A percentile compares a stretch with the other conserved stretches of the same genome.
Conservation (phyloP, 2,797 vertebrate species). For the Eurystomus glaucurus region DNA sequence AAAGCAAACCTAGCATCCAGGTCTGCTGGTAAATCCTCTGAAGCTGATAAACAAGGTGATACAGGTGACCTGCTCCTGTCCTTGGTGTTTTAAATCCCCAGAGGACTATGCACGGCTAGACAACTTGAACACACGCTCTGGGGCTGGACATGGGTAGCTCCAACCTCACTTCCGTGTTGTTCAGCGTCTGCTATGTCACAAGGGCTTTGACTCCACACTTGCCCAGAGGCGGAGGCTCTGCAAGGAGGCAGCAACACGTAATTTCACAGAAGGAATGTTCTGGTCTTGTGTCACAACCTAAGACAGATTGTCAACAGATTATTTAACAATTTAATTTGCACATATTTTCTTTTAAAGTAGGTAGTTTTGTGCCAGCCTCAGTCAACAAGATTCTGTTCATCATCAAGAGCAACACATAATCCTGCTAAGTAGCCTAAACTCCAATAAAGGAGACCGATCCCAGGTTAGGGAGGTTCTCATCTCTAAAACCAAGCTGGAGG, state of each 20-base stretch:
- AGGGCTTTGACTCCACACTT: neutral
- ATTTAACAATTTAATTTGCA: neutral
- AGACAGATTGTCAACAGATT: neutral
- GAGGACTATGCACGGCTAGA: neutral
- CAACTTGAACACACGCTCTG: rapidly evolving
- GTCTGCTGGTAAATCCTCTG: neutral
- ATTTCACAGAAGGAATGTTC: neutral
- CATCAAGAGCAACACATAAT: neutral
- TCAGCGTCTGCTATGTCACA: neutral
- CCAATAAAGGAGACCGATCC: neutral
- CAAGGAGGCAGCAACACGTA: neutral
- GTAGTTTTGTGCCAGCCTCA: neutral
- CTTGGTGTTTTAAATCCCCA: neutral
- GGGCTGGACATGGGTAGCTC: neutral
- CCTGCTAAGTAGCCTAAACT: neutral
- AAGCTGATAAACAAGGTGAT: neutral
- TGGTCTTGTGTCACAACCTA: neutral
- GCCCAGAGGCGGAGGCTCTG: neutral
- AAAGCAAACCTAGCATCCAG: neutral
- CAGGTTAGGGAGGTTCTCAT: neutral
- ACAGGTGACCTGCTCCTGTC: neutral
- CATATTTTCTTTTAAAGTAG: neutral
- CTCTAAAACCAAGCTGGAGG: neutral
- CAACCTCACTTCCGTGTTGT: rapidly evolving
- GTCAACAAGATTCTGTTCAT: neutral